Evolutionary conservation across 2,113 vertebrate genomes (phyloP).

Genomic region (Stigmatopora nigra): DNA sequence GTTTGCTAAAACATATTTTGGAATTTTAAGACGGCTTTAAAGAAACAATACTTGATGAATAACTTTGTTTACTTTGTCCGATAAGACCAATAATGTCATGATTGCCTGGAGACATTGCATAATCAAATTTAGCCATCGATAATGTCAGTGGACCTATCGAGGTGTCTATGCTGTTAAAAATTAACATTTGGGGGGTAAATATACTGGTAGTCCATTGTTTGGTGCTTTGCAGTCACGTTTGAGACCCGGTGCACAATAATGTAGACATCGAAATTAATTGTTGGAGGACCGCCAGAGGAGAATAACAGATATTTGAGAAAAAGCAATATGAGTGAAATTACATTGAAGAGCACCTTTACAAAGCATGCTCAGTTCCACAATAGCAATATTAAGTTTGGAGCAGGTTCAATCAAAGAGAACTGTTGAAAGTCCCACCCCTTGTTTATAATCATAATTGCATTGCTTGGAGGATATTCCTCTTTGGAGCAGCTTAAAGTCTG

Average conservation of each 20-base stretch:
- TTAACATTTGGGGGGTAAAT: no score
- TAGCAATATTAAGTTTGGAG: not conserved
- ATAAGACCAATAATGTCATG: not conserved
- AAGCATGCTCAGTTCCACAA: not conserved
- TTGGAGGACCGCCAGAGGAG: no score
- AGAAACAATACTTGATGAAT: not conserved
- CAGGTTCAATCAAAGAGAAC: not conserved
- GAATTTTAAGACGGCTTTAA: not conserved
- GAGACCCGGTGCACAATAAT: no score
- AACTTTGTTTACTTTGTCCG: not conserved
- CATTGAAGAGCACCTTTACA: not conserved
- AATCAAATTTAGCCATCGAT: not conserved
- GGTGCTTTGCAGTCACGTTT: no score
- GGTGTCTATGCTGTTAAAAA: no score
- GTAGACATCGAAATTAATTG: no score
- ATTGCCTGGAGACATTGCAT: not conserved
- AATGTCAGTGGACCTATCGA: no score
- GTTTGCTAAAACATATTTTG: not conserved
- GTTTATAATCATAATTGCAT: slow-evolving; percentile 13
- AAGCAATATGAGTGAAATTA: not conserved
- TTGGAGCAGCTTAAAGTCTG: slow-evolving; percentile 20
- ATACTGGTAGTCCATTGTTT: no score
- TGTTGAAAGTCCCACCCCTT: not conserved
- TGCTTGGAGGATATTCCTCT: slow-evolving; percentile 26
- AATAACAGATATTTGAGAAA: no score